Evolutionary conservation across 2,888 invertebrate genomes (phyloP).

Genomic region (Strigamia transsilvanica): DNA sequence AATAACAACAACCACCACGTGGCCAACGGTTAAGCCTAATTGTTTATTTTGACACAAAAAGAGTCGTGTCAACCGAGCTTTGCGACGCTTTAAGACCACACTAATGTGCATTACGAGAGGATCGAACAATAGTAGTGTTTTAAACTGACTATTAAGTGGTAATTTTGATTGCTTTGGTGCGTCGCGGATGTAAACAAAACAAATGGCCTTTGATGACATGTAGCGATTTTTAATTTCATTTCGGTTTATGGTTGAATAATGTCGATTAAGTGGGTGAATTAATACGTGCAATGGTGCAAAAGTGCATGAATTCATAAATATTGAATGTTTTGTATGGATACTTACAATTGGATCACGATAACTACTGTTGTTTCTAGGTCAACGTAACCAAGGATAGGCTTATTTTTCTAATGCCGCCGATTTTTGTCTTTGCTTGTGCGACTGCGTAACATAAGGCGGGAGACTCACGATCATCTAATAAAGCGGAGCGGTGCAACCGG

Average conservation of each 20-base stretch:
- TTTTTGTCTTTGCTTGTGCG: not conserved
- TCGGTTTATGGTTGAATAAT: not conserved
- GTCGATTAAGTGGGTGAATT: not conserved
- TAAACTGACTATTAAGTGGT: not conserved
- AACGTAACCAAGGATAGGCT: not conserved
- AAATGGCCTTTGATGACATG: not conserved
- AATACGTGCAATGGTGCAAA: not conserved
- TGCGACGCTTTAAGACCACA: not conserved
- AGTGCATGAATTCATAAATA: not conserved
- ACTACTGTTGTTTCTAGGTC: not conserved
- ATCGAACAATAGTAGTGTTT: not conserved
- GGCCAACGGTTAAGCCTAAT: not conserved
- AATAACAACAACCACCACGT: not conserved
- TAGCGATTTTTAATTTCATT: not conserved
- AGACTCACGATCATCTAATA: not conserved
- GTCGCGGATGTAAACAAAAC: not conserved
- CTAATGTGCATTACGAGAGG: not conserved
- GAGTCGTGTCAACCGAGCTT: not conserved
- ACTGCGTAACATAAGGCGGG: not conserved
- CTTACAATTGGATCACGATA: not conserved
- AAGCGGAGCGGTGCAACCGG: not conserved
- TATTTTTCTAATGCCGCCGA: conserved; percentile 7
- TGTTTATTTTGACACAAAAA: conserved; percentile 8
- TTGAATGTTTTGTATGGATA: not conserved
- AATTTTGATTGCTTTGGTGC: not conserved